Base-by-base conservation (phyloP, 1,140 invertebrate genomes). In the Bombus soroeensis region DNA sequence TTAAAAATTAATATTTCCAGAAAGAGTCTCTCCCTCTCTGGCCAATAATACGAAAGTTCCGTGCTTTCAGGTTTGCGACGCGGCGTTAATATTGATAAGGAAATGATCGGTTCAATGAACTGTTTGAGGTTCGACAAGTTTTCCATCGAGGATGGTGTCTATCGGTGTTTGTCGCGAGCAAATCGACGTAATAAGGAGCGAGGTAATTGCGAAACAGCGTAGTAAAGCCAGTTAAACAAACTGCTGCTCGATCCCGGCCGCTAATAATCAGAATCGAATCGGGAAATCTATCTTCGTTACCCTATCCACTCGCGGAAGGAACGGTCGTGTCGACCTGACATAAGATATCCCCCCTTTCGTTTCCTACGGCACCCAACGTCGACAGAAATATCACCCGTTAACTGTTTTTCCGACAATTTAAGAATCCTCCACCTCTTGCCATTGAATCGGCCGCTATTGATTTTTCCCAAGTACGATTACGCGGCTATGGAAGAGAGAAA, bases 381-480 rank as follows among this genome's bases (percentile, higher is more conserved):
- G 18, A 57, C 62, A 86, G 88, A 88, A 87, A 89, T 89, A 89
- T 89, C 87, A 70, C 43, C 47, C n/a, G 43, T 80, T 89, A 89
- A 89, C 88, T 83, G 88, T 87, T 89, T 89, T 77, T 77, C 74
- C 85, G 76, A 39, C 72, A 32, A 32, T 89, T 86, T 81, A 89
- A 86, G 82, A 83, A 79, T 53, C 62, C 83, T 77, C 62, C 32
- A 0, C 25, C n/a, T 32, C 32, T 34, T 13, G 4, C 75, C 34
- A 5, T 57, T 9, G 72, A 83, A 83, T 83, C 66, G 80, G 72
- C 28, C 70, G 81, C 81, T 89, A 87, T 89, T 87, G 88, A 89
- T 89, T 89, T 89, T 89, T 66, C 80, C 77, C 10, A 70, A 71
- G 81, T 87, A 87, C 71, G 88, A 89, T 89, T 89, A 83, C 83